These are phyloP conservation scores for Phalacrocorax carbo DNA, from an alignment of 2,113 vertebrate genomes.

Conservation along the genomic window DNA sequence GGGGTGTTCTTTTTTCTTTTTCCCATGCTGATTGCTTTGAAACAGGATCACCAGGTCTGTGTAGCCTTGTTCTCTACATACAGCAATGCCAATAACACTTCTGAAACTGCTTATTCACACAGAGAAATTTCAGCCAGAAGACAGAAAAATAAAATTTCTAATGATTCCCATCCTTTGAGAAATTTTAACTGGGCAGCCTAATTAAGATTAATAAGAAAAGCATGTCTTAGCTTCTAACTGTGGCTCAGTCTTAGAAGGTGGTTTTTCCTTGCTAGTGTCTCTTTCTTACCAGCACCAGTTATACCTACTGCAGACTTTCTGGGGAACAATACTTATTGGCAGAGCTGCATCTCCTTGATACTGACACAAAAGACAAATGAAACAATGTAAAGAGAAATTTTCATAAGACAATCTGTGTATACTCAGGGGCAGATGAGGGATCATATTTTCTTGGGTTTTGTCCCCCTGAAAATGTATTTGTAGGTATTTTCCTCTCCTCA, in stretches of 20 bases:
- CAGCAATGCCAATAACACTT: neutral
- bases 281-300: neutral
- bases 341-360: neutral
- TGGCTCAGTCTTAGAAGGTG: neutral
- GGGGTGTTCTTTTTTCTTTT: neutral
- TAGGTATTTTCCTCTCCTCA: neutral
- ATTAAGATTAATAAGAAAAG: constrained; percentile 9
- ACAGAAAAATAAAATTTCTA: neutral
- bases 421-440: neutral
- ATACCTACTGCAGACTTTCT: neutral
- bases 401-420: neutral
- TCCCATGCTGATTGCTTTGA: neutral
- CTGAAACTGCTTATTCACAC: neutral
- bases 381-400: neutral
- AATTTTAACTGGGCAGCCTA: neutral
- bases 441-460: neutral
- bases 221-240: neutral
- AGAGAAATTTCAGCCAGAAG: neutral
- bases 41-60: neutral
- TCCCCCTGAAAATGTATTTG: neutral
- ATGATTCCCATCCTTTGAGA: neutral
- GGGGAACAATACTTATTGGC: neutral
- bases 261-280: neutral
- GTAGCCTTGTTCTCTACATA: neutral
- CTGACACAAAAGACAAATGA: neutral